Evolutionary conservation across 2,888 invertebrate species (phyloP).

Genomic region (Apamea monoglypha): DNA sequence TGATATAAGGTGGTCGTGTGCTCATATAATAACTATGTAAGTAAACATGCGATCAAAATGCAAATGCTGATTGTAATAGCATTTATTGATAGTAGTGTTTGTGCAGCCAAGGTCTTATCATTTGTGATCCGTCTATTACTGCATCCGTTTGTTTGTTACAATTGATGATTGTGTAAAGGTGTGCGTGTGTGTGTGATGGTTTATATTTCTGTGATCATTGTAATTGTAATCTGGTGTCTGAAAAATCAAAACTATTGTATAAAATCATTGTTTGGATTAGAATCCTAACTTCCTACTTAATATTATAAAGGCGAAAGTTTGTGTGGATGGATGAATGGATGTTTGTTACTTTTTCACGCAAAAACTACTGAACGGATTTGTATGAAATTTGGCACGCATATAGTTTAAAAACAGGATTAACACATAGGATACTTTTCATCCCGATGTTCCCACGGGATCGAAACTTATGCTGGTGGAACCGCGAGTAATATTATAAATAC

Average conservation of each 20-base stretch:
- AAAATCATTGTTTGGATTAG: background rate
- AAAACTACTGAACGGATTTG: background rate
- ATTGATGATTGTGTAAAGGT: background rate
- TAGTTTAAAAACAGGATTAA: background rate
- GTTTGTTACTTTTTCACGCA: no score
- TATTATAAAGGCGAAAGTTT: background rate
- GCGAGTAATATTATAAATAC: no score
- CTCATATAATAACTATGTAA: background rate
- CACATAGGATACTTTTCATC: background rate
- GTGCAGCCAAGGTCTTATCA: constrained; percentile 1
- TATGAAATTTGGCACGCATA: background rate
- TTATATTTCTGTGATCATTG: background rate
- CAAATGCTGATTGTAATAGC: background rate
- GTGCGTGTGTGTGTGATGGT: no score
- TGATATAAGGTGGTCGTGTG: background rate
- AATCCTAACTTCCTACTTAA: background rate
- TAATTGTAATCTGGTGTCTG: no score
- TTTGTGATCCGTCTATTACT: constrained; percentile 5
- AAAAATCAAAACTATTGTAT: background rate
- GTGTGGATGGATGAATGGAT: no score
- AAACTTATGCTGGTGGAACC: no score
- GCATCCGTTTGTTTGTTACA: constrained; percentile 16
- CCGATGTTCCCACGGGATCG: no score
- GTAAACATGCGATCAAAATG: constrained; percentile 7
- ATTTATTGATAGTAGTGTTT: constrained; percentile 15